phyloP scores from a whole-genome alignment of 1,140 invertebrate genomes.

The Orchesella cincta region DNA sequence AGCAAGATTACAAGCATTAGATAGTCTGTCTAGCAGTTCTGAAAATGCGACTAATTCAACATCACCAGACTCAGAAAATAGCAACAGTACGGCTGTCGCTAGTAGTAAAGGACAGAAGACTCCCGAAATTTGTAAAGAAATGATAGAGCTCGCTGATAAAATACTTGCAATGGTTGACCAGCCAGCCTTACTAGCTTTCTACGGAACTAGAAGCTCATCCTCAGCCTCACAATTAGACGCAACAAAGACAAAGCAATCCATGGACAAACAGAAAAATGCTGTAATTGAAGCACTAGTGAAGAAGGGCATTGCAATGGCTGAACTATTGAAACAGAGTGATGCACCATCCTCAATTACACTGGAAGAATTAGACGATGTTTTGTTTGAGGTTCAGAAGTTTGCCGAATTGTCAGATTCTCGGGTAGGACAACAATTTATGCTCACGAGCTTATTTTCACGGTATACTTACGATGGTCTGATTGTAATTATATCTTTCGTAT shows the following conservation, averaged over 20 bases:
- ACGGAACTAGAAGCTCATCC: conserved; percentile 70
- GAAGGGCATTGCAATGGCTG: conserved; percentile 72
- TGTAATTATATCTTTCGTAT: conserved; percentile 39
- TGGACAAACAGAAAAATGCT: conserved; percentile 78
- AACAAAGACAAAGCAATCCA: conserved; percentile 54
- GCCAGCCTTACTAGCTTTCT: conserved; percentile 69
- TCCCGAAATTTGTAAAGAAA: conserved; percentile 49
- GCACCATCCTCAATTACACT: conserved; percentile 51
- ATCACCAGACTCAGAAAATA: conserved; percentile 44
- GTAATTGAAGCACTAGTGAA: conserved; percentile 76
- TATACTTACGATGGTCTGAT: too few relatives aligned
- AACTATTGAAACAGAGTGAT: conserved; percentile 57
- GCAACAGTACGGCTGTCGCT: not conserved
- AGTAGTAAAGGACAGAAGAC: conserved; percentile 30
- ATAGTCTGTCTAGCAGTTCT: conserved; percentile 60
- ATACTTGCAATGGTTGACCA: conserved; percentile 74
- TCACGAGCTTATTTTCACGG: too few relatives aligned
- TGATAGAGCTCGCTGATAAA: conserved; percentile 64
- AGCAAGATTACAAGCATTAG: conserved; percentile 74
- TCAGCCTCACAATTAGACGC: conserved; percentile 30
- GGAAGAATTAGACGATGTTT: conserved; percentile 66
- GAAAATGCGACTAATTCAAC: not conserved
- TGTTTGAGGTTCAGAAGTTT: conserved; percentile 74
- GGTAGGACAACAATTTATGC: conserved; percentile 59
- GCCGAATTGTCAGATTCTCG: conserved; percentile 75